Base-by-base conservation (phyloP, 2,113 vertebrate genomes). In the Eleginops maclovinus region DNA sequence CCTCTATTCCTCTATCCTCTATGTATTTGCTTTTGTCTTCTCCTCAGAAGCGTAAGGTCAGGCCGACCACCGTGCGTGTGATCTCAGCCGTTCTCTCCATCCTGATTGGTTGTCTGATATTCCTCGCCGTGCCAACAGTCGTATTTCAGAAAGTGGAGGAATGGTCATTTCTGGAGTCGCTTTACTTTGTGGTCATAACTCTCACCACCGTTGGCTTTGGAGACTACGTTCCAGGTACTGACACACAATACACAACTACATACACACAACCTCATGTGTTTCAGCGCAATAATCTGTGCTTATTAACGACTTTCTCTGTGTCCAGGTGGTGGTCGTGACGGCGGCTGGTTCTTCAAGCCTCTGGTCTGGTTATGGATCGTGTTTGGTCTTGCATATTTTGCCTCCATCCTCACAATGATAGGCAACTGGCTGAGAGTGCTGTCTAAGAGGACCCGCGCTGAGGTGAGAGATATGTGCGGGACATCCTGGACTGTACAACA, bases 281-380 rank as follows among this genome's bases (percentile, higher is more conserved):
- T 61, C 3, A 12, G 4, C 16, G 3, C n/a, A n/a, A n/a, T n/a
- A n/a, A n/a, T n/a, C n/a, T n/a, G n/a, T n/a, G n/a, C n/a, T n/a
- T n/a, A n/a, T 68, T 19, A 54, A 63, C 19, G 22, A 14, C 31
- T 64, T 21, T 76, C 21, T 68, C 44, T 81, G 54, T 71, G 49
- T 83, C 28, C 89, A 91, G 94, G 90, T 50, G 66, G 82, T 14
- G 74, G 87, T 73, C 87, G 88, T 13, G 76, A 90, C 0, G 83
- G 79, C 1, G 72, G 87, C 26, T 73, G 89, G 19, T 88, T 94
- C 87, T 97, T 97, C 64, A 97, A 97, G 78, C 96, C 95, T 0
- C 88, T 98, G 85, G 96, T 97, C 81, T 96, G 95, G 95, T 90
- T 97, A 87, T 98, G 97, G 97, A 97, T 98, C 22, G 94, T 98